Base-by-base conservation (phyloP, 2,888 invertebrate genomes). In the Dicyrtomina minuta region DNA sequence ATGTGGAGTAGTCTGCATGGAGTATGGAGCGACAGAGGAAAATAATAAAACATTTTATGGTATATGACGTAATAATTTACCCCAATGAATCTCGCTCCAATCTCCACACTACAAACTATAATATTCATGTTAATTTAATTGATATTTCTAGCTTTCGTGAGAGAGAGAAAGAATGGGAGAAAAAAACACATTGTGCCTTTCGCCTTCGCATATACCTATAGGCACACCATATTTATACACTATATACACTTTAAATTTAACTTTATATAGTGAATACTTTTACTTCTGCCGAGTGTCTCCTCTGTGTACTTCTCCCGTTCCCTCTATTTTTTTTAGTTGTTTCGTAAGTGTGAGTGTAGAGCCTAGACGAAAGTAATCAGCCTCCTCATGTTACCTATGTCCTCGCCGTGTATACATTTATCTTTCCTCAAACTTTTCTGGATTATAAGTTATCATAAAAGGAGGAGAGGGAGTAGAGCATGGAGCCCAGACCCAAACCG, bases 51-150 rank as follows among this genome's bases (percentile, higher is more conserved):
- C 20, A 58, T 58, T 39, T 58, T 58, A 58, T 58, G 17, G 58
- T 22, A 58, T 58, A 41, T 39, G 58, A 58, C 58, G 20, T 41
- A 20, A 41, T 58, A 58, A 39, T 58, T 58, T 58, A 41, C 20
- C 41, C 41, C 17, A 41, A 58, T 58, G 58, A 58, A 58, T 58
- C 58, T 58, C 10, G 6, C 39, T 6, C 33, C 33, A 58, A 58
- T 58, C 58, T 58, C 58, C 58, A 58, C 41, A 10, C 39, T 41
- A 22, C 58, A 58, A 58, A 58, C 58, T 58, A 41, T 39, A 41
- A 58, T 58, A 58, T 33, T 58, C 58, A 58, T 58, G 41, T 58
- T 58, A 58, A 58, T 58, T 58, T 58, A 58, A 58, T 58, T 58
- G 58, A 58, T 58, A 58, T 58, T 33, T 22, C 55, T 55, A 24